These are phyloP conservation scores for Cryptotis parvus DNA, from an alignment of 2,113 vertebrate genomes.

Conservation along the genomic window DNA sequence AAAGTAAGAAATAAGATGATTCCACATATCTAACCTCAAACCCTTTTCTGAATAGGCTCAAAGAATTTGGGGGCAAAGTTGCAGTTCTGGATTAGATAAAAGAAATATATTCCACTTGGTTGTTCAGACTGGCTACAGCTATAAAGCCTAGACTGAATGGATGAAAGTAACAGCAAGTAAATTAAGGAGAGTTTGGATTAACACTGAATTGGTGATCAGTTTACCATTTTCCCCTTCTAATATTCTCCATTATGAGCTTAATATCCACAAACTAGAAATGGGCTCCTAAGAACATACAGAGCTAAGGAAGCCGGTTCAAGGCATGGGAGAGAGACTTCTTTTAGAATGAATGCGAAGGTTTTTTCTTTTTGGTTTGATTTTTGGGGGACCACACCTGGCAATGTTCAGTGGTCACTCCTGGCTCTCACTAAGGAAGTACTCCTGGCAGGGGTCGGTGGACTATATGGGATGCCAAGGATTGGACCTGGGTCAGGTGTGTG, in stretches of 20 bases:
- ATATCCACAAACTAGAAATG: not conserved
- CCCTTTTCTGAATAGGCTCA: not conserved
- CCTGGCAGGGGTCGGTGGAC: no score
- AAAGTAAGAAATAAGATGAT: not conserved
- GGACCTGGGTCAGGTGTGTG: no score
- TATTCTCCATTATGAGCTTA: not conserved
- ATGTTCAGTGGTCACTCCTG: no score
- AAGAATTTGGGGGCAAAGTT: not conserved
- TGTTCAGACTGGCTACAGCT: not conserved
- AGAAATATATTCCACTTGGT: slow-evolving; percentile 4
- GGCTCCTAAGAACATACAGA: not conserved
- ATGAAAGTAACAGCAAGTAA: not conserved
- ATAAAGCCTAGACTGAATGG: not conserved
- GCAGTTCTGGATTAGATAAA: not conserved
- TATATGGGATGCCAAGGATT: no score
- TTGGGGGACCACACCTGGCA: no score
- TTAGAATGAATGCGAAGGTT: not conserved
- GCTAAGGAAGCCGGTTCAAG: not conserved
- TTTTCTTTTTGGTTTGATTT: no score
- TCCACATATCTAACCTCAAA: no score
- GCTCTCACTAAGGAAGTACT: no score
- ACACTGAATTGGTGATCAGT: not conserved
- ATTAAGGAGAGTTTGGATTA: not conserved
- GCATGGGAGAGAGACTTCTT: not conserved
- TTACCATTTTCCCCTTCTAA: not conserved